Base-by-base conservation (phyloP, 2,888 invertebrate species). In the Metellina segmentata region DNA sequence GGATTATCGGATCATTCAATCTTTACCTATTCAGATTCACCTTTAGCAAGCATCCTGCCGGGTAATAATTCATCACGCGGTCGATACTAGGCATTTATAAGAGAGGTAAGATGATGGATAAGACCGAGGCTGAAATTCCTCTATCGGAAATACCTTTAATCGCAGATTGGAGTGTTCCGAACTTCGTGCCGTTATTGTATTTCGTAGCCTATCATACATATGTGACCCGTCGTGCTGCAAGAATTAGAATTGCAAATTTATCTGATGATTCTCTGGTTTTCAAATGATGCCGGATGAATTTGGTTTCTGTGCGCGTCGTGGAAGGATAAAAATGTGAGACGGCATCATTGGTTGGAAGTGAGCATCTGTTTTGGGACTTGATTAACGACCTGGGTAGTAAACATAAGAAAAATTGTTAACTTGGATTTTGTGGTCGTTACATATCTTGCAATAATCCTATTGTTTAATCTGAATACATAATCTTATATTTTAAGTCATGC, bases 41-140 rank as follows among this genome's bases (percentile, higher is more conserved):
- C 61, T 61, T 61, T 61, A 61, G 61, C 7, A 16, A 61, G 61
- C 61, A 16, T 61, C 61, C 61, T 61, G 16, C 61, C 9, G 34
- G 48, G 74, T 74, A 74, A 74, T 74, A 74, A 74, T 34, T 74
- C 74, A 74, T 74, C 13, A 13, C 8, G 9, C 34, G 74, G 48
- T 74, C 74, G 74, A 74, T 74, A 34, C 20, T 34, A 9, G 74
- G 34, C 20, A 74, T 34, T 48, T 74, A 48, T 74, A 74, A 34
- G 74, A 34, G 74, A 48, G 13, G 34, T 13, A 74, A 74, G 74
- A 74, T 48, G 48, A 48, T 6, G 74, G 74, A 74, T 74, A 20
- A 13, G 74, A 74, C 48, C 74, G 11, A 13, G 61, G 61, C 13
- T 13, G 61, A 13, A 13, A 8, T 61, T 13, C 11, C 61, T 16